phyloP scores from a whole-genome alignment of 2,888 invertebrate species.

The Dendrolimus pini region DNA sequence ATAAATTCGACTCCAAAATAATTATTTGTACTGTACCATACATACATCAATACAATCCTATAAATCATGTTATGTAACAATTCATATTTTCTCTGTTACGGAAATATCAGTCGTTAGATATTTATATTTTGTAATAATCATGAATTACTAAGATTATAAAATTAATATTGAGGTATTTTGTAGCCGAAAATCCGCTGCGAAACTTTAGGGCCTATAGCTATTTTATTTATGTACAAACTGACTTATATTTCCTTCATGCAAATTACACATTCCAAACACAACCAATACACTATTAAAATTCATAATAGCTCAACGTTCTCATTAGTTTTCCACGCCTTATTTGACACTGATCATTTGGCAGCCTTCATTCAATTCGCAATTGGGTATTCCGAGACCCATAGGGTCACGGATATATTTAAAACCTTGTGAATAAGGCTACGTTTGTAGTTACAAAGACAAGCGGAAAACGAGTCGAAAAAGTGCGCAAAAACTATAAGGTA shows the following conservation, averaged over 20 bases:
- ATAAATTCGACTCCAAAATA: too few relatives aligned
- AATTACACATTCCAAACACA: neutral
- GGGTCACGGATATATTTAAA: neutral
- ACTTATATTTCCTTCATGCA: neutral
- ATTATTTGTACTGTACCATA: too few relatives aligned
- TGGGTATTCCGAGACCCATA: constrained; percentile 13
- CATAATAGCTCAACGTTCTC: constrained; percentile 6
- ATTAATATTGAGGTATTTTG: too few relatives aligned
- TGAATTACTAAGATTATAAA: too few relatives aligned
- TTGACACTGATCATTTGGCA: constrained; percentile 12
- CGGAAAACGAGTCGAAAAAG: neutral
- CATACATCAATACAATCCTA: too few relatives aligned
- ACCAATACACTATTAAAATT: neutral
- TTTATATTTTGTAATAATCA: too few relatives aligned
- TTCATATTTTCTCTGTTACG: too few relatives aligned
- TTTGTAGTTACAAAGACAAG: neutral
- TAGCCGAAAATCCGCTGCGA: too few relatives aligned
- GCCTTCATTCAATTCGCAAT: constrained; percentile 10
- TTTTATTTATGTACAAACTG: too few relatives aligned
- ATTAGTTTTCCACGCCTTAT: constrained; percentile 16
- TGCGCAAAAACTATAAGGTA: neutral
- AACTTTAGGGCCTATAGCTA: too few relatives aligned
- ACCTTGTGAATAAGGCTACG: neutral
- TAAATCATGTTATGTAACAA: too few relatives aligned
- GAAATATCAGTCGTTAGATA: too few relatives aligned